Base-by-base conservation (phyloP, 2,113 vertebrate species). In the Saguinus midas region DNA sequence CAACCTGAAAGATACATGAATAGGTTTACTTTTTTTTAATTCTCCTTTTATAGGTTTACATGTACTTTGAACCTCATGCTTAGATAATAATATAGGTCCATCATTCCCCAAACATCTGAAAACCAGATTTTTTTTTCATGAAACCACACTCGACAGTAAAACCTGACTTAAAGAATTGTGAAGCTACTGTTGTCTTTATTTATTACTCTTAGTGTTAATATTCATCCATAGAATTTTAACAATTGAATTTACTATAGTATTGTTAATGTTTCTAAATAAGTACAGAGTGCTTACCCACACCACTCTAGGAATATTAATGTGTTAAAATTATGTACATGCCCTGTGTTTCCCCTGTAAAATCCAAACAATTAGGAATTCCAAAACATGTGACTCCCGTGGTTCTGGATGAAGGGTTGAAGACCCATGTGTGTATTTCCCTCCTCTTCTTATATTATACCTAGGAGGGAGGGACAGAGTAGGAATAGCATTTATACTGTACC, bases 181-280 rank as follows among this genome's bases (percentile, higher is more conserved):
- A 94, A 84, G 68, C 21, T 78, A 12, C 18, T 64, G 29, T 78
- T 92, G 13, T 88, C n/a, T 82, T 87, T 82, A 76, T 52, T 80
- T 43, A 58, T 70, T 87, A 70, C 1, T n/a, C 20, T 72, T 83
- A 32, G 14, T 82, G 35, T 82, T 81, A 43, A 72, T 79, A 48
- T 32, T 68, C 13, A 35, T 40, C 17, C 35, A 86, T 40, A 91
- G 35, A 50, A 29, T 68, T 43, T 92, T 87, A 68, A 81, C 7
- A 87, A 8, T n/a, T 50, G 68, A 82, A 58, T 52, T 90, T 55
- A 37, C 14, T 79, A 35, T 70, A 72, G 25, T 88, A 61, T 61
- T 58, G 8, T 92, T 80, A 81, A 68, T 87, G n/a, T 83, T 95
- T 95, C 50, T 95, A n/a, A 82, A 25, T 29, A 72, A 76, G 18